Percentiles rank a stretch among this genome's conserved stretches.
Evolutionary conservation across 2,113 vertebrate genomes (phyloP).

Genomic region (Porphyrio hochstetteri): DNA sequence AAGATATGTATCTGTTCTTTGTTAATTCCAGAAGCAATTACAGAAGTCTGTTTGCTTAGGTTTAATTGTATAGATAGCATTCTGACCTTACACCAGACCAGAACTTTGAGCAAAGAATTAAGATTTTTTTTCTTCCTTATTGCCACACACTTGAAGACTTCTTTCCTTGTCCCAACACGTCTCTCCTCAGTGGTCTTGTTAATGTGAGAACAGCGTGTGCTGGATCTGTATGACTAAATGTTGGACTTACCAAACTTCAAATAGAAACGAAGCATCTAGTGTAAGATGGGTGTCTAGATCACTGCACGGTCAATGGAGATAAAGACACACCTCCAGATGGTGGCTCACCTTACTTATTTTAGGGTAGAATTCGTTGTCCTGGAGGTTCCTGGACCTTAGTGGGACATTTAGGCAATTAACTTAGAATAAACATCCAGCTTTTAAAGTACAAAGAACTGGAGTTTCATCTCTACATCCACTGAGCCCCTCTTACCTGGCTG

Average conservation of each 20-base stretch:
- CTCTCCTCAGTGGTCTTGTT: neutral
- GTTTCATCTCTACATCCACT: neutral
- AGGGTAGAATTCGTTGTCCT: neutral
- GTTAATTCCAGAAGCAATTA: conserved; percentile 28
- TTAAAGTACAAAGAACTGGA: neutral
- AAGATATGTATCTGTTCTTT: conserved; percentile 28
- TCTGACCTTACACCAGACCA: neutral
- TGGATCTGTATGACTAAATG: neutral
- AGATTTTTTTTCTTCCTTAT: neutral
- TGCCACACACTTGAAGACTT: neutral
- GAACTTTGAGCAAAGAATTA: neutral
- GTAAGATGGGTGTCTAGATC: neutral
- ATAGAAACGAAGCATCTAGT: neutral
- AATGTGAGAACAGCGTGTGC: neutral
- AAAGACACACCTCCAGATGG: neutral
- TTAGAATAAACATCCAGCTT: neutral
- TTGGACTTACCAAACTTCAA: neutral
- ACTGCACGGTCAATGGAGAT: neutral
- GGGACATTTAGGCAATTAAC: neutral
- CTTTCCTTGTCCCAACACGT: neutral
- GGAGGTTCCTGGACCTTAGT: neutral
- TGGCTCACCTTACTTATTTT: neutral
- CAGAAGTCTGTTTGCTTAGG: neutral
- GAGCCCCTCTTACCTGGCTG: neutral
- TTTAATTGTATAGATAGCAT: neutral